phyloP scores from a whole-genome alignment of 2,888 invertebrate genomes.

The Amphipyra tragopoginis region DNA sequence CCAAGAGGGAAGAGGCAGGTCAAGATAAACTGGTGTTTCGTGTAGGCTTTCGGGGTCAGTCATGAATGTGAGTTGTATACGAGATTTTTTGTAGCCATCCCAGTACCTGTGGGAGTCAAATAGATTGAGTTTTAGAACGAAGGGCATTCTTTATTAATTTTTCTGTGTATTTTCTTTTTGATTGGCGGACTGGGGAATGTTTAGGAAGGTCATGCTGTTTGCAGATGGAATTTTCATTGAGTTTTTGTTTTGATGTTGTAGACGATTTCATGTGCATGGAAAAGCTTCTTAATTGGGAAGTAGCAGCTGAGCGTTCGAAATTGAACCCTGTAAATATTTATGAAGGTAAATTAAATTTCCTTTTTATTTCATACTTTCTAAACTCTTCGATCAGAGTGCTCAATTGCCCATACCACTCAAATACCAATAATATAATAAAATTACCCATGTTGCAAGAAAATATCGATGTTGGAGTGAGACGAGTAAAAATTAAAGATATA shows the following conservation, averaged over 20 bases:
- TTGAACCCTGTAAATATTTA: too few relatives aligned
- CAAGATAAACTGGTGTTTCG: constrained; percentile 60
- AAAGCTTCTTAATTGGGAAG: too few relatives aligned
- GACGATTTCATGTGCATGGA: not conserved
- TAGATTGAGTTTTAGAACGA: constrained; percentile 64
- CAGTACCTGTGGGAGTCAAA: constrained; percentile 63
- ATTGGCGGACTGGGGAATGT: constrained; percentile 13
- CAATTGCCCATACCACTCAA: too few relatives aligned
- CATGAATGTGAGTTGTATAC: constrained; percentile 66
- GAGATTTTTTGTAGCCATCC: constrained; percentile 66
- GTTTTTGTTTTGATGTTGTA: constrained; percentile 1
- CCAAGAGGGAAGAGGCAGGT: constrained; percentile 45
- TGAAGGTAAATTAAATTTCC: too few relatives aligned
- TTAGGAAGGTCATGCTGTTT: constrained; percentile 2
- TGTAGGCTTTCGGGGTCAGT: constrained; percentile 76
- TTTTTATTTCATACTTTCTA: too few relatives aligned
- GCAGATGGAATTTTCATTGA: constrained; percentile 13
- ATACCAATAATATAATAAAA: too few relatives aligned
- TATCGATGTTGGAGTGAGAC: too few relatives aligned
- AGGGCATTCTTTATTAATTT: constrained; percentile 30
- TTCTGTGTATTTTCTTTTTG: constrained; percentile 22
- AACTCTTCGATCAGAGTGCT: too few relatives aligned
- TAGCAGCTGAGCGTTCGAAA: too few relatives aligned
- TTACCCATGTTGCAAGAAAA: too few relatives aligned
- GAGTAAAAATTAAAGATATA: too few relatives aligned